phyloP scores from a whole-genome alignment of 2,797 vertebrate genomes.

The Lepilemur ruficaudatus region DNA sequence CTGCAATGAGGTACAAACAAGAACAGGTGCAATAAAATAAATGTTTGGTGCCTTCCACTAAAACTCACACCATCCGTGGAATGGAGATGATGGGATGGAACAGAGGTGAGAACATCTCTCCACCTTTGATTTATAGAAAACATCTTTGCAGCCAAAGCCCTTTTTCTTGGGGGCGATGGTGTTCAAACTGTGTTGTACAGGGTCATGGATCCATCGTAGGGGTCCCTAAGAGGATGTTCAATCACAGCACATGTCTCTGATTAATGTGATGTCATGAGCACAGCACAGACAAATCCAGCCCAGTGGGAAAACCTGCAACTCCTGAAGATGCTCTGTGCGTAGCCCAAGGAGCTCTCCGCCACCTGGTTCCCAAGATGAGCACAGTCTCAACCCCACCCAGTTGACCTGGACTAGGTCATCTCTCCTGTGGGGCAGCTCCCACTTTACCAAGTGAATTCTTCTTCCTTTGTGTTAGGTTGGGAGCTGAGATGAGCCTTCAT shows the following conservation, averaged over 20 bases:
- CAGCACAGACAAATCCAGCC: not conserved
- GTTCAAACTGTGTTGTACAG: too few relatives aligned
- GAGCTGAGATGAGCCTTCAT: not conserved
- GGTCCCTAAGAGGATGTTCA: not conserved
- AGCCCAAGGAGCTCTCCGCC: not conserved
- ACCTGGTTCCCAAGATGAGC: not conserved
- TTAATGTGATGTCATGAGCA: not conserved
- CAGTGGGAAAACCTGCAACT: not conserved
- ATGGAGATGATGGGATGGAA: not conserved
- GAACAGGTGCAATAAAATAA: not conserved
- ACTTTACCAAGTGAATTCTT: fast-evolving
- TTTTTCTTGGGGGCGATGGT: not conserved
- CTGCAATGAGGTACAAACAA: not conserved
- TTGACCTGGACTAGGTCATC: fast-evolving
- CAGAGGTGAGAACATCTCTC: not conserved
- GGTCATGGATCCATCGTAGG: not conserved
- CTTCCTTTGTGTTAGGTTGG: fast-evolving
- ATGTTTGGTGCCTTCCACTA: not conserved
- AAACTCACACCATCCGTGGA: not conserved
- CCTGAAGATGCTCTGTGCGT: too few relatives aligned
- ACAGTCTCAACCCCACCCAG: fast-evolving
- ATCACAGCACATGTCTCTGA: not conserved
- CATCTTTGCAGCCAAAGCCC: not conserved
- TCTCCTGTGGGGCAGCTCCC: fast-evolving
- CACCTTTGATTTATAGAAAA: not conserved